Conservation (phyloP, 2,888 invertebrate species). For the Erebia epiphron region DNA sequence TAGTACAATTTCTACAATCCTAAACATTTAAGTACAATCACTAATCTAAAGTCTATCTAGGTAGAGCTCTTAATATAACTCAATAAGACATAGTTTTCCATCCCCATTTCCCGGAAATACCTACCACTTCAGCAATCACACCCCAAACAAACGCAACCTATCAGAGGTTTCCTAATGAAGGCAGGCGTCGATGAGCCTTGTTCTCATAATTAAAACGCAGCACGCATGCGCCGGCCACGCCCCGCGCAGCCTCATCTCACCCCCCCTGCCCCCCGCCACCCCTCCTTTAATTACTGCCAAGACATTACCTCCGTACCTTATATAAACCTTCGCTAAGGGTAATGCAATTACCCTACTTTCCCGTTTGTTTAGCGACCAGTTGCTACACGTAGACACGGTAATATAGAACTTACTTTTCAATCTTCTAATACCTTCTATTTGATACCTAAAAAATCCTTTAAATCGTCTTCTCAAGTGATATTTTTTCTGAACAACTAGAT, state of each 20-base stretch:
- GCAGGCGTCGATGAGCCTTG: conserved; percentile 77
- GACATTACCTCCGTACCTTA: conserved; percentile 78
- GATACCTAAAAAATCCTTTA: background rate
- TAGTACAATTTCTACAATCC: background rate
- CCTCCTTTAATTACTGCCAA: conserved; percentile 75
- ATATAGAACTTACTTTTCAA: background rate
- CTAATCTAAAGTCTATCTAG: background rate
- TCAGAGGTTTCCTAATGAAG: conserved; percentile 66
- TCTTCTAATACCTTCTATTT: conserved; percentile 1
- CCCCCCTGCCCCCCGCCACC: conserved; percentile 37
- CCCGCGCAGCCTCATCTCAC: conserved; percentile 74
- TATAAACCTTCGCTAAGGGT: conserved; percentile 52
- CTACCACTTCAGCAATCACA: conserved; percentile 40
- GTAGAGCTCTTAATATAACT: conserved; percentile 1
- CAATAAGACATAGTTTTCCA: conserved; percentile 17
- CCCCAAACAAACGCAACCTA: conserved; percentile 45
- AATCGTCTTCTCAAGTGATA: background rate
- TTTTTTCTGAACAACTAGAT: too few species aligned
- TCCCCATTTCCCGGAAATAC: conserved; percentile 32
- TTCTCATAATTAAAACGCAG: conserved; percentile 72
- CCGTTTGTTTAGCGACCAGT: conserved; percentile 25
- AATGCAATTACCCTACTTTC: conserved; percentile 42
- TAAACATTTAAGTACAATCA: background rate
- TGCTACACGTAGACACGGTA: too few species aligned
- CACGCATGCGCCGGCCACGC: conserved; percentile 79